Percentiles rank a stretch among this genome's conserved stretches.
Conservation (phyloP, 2,797 vertebrate genomes). For the Melanotaenia nigrans region DNA sequence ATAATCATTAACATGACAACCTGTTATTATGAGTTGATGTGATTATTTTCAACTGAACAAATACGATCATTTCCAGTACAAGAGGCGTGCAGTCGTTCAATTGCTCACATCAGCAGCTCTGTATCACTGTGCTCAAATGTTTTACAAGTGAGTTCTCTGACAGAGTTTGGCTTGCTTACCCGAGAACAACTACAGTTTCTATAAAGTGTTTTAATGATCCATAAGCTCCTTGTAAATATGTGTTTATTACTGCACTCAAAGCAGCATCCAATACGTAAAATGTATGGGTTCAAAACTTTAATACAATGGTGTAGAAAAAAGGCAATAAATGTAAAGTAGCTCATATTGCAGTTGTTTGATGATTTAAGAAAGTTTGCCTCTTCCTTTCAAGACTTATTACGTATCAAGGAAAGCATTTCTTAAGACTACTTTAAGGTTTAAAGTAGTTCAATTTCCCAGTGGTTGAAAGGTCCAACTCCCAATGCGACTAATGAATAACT, state of each 20-base stretch:
- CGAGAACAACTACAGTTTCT: constrained; percentile 21
- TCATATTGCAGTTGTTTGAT: constrained; percentile 14
- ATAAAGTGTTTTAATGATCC: constrained; percentile 47
- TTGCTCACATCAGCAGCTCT: constrained; percentile 56
- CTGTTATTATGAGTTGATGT: constrained; percentile 70
- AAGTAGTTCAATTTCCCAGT: constrained; percentile 31
- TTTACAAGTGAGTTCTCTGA: constrained; percentile 24
- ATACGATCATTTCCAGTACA: constrained; percentile 43
- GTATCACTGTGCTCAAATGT: constrained; percentile 20
- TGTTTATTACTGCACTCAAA: constrained; percentile 38
- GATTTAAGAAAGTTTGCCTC: constrained; percentile 1
- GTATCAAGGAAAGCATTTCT: constrained; percentile 17
- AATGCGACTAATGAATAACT: constrained; percentile 54
- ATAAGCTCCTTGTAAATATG: constrained; percentile 51
- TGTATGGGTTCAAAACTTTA: constrained; percentile 2
- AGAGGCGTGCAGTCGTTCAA: constrained; percentile 47
- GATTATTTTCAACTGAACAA: constrained; percentile 78
- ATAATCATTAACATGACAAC: constrained; percentile 77
- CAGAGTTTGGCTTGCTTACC: constrained; percentile 24
- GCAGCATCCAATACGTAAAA: constrained; percentile 20
- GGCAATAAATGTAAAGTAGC: constrained; percentile 8
- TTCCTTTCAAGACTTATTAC: constrained; percentile 19
- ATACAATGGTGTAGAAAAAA: not conserved
- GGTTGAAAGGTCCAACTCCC: constrained; percentile 40
- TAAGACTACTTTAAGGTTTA: constrained; percentile 16